These are phyloP conservation scores for Chorisops tibialis DNA, from an alignment of 2,888 invertebrate genomes.

Conservation along the genomic window DNA sequence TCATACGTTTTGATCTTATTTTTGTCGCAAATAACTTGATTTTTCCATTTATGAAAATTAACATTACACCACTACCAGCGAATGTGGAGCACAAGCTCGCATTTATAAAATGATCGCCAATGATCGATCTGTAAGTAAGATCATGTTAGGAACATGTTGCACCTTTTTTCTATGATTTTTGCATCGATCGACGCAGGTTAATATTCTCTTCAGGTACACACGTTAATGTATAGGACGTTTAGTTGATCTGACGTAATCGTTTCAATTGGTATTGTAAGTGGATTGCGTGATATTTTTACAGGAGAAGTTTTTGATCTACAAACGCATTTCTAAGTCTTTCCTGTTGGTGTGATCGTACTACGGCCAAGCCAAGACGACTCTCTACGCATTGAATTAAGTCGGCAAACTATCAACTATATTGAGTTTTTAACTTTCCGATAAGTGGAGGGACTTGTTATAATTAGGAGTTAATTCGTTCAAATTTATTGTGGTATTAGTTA, in stretches of 20 bases:
- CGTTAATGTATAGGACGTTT: conserved; percentile 1
- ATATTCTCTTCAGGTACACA: neutral
- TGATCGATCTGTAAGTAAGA: conserved; percentile 20
- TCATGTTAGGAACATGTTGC: conserved; percentile 1
- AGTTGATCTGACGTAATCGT: conserved; percentile 17
- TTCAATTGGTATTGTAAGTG: conserved; percentile 21
- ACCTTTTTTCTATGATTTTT: neutral
- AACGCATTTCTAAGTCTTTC: conserved; percentile 2
- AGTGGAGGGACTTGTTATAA: too few species aligned
- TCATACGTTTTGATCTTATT: neutral
- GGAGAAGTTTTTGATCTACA: conserved; percentile 9
- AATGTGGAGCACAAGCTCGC: conserved; percentile 17
- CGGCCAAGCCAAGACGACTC: too few species aligned
- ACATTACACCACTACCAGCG: conserved; percentile 11
- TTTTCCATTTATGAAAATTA: conserved; percentile 29
- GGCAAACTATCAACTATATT: too few species aligned
- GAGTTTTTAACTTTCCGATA: too few species aligned
- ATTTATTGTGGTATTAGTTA: neutral
- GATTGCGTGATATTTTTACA: conserved; percentile 12
- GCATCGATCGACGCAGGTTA: neutral
- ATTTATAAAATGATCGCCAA: conserved; percentile 10
- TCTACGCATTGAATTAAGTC: too few species aligned
- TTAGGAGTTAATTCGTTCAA: neutral
- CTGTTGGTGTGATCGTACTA: too few species aligned
- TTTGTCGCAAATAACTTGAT: conserved; percentile 16